Percentiles rank a stretch among this genome's conserved stretches.
Conservation (phyloP, 2,888 invertebrate genomes). For the Agrotis exclamationis region DNA sequence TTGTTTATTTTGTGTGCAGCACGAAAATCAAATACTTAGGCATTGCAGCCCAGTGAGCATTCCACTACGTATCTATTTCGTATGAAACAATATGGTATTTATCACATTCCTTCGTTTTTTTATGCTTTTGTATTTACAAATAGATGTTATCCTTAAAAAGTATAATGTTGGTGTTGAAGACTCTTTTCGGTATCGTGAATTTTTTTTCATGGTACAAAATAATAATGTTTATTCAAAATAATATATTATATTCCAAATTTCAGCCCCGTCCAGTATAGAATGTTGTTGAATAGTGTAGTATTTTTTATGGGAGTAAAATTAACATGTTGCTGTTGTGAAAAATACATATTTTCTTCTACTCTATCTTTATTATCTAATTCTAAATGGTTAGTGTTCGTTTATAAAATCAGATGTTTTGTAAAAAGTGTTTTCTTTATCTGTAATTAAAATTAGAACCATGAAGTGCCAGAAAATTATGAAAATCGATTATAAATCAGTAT, state of each 20-base stretch:
- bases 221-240: no score
- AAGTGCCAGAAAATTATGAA: constrained; percentile 72
- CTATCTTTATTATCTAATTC: constrained; percentile 53
- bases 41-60: constrained; percentile 69
- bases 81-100: constrained; percentile 61
- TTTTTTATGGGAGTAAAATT: constrained; percentile 48
- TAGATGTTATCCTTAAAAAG: constrained; percentile 41
- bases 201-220: constrained; percentile 30
- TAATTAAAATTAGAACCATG: constrained; percentile 64
- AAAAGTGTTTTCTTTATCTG: constrained; percentile 63
- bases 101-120: constrained; percentile 69
- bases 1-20: constrained; percentile 61
- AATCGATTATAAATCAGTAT: constrained; percentile 73
- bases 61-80: constrained; percentile 65
- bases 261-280: constrained; percentile 71
- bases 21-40: constrained; percentile 46
- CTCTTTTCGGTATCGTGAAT: constrained; percentile 65
- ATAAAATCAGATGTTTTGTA: constrained; percentile 60
- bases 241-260: constrained; percentile 61
- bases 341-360: constrained; percentile 57
- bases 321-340: constrained; percentile 46
- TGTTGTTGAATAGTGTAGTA: constrained; percentile 51
- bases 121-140: constrained; percentile 45
- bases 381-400: constrained; percentile 64
- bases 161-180: constrained; percentile 38